Evolutionary conservation across 2,797 vertebrate genomes (phyloP), one percentile per base, ranked within the genome.

Genomic region (Pipistrellus nathusii): DNA sequence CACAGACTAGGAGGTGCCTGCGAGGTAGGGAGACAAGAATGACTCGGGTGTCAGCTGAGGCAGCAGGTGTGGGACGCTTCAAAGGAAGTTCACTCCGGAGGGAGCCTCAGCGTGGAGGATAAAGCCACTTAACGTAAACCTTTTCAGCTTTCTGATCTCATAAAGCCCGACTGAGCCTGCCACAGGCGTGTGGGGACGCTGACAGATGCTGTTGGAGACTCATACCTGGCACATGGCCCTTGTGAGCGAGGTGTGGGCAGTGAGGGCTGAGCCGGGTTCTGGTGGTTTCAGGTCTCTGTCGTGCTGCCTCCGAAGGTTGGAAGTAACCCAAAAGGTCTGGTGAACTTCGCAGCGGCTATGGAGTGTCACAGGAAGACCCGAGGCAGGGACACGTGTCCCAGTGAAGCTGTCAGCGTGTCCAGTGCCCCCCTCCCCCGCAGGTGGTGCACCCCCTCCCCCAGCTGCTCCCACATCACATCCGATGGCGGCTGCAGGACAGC

Each of bases 361-460:
- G 64, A 38, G 6, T 46, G 9, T 53, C 46, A 35, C 8, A 17
- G 69, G 69, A 77, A 75, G 91, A 84, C 18, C 59, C 62, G 88
- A 64, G 59, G 46, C 57, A 21, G 82, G 23, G 18, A 4, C 2
- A 1, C 53, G 0, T 9, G 15, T 46, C n/a, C 35, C 59, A 35
- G 81, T 18, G 15, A 15, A 30, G 73, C 5, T 9, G 13, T 23
- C 2, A 10, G 75, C 41, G 44, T 59, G 4, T 27, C 75, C 12
- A 3, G 13, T 7, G 11, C 3, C 18, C n/a, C n/a, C n/a, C n/a
- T n/a, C n/a, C n/a, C n/a, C n/a, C n/a, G n/a, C n/a, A n/a, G 8
- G 0, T 0, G 3, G 27, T 15, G 53, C 53, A 3, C 23, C 57
- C 11, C 57, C 11, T 1, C 55, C 21, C 21, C 18, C 20, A 55